Conservation (phyloP, 1,140 invertebrate genomes). For the Apis cerana region DNA sequence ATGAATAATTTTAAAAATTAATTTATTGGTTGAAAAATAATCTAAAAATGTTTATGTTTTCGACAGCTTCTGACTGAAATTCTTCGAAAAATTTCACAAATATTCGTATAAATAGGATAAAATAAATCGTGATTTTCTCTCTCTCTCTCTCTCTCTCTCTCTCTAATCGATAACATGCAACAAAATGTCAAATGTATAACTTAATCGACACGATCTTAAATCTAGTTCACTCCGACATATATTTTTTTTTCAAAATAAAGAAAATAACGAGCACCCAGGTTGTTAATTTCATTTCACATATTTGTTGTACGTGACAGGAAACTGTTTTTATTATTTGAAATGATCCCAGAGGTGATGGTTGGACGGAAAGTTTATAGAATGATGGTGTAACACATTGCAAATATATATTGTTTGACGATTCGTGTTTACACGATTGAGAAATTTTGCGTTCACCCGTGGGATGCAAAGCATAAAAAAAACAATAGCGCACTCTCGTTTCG, state of each 20-base stretch:
- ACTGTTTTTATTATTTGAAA: conserved; percentile 39
- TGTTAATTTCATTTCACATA: conserved; percentile 40
- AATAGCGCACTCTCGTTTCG: not conserved
- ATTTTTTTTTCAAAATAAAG: not conserved
- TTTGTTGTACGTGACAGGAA: conserved; percentile 30
- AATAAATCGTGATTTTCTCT: too few species aligned
- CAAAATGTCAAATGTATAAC: too few species aligned
- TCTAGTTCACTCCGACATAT: not conserved
- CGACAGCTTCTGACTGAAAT: too few species aligned
- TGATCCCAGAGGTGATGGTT: not conserved
- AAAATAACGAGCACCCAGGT: not conserved
- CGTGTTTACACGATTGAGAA: conserved; percentile 9
- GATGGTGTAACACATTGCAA: not conserved
- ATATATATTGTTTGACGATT: not conserved
- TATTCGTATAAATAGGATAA: too few species aligned
- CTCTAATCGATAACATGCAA: too few species aligned
- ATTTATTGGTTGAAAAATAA: too few species aligned
- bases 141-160: too few species aligned
- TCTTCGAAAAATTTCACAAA: too few species aligned
- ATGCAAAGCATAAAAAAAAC: not conserved
- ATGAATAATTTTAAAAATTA: too few species aligned
- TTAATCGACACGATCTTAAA: too few species aligned
- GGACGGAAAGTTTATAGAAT: not conserved
- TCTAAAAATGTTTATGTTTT: too few species aligned
- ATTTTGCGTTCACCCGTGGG: not conserved